phyloP scores from a whole-genome alignment of 2,888 invertebrate species.

The Pedicia rivosa region DNA sequence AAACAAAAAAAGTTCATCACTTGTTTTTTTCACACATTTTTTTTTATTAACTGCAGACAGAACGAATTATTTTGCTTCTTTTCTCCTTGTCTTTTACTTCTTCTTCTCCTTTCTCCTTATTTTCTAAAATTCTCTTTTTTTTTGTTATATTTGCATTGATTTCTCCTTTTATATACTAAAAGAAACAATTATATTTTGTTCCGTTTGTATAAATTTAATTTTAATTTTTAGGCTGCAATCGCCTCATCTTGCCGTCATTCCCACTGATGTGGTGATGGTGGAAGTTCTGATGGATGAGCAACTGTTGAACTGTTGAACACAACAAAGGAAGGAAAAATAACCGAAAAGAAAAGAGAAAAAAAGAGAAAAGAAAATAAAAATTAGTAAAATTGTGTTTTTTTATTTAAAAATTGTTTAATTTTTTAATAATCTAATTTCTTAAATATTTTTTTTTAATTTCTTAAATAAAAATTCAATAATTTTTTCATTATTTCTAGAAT shows the following conservation, averaged over 20 bases:
- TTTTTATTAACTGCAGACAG: neutral
- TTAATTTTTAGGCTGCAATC: conserved; percentile 31
- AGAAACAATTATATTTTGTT: conserved; percentile 13
- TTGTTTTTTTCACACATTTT: no score
- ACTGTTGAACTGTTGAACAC: conserved; percentile 74
- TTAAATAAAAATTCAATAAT: no score
- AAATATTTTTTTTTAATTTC: no score
- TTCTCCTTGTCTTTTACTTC: neutral
- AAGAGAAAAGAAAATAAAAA: neutral
- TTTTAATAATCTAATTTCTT: no score
- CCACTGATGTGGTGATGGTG: conserved; percentile 97
- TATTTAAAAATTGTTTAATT: no score
- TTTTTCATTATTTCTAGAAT: no score
- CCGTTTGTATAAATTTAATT: conserved; percentile 15
- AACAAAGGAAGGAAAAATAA: conserved; percentile 24
- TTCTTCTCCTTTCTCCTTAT: neutral
- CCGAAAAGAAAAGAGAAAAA: neutral
- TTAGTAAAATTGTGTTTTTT: no score
- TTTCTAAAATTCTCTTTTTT: no score
- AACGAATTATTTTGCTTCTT: neutral
- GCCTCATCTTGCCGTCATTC: conserved; percentile 58
- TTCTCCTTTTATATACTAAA: neutral
- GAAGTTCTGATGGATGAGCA: conserved; percentile 94
- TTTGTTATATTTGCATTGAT: no score
- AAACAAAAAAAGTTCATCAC: no score